phyloP scores from a whole-genome alignment of 2,113 vertebrate genomes.

The Chamaetylas fuelleborni region DNA sequence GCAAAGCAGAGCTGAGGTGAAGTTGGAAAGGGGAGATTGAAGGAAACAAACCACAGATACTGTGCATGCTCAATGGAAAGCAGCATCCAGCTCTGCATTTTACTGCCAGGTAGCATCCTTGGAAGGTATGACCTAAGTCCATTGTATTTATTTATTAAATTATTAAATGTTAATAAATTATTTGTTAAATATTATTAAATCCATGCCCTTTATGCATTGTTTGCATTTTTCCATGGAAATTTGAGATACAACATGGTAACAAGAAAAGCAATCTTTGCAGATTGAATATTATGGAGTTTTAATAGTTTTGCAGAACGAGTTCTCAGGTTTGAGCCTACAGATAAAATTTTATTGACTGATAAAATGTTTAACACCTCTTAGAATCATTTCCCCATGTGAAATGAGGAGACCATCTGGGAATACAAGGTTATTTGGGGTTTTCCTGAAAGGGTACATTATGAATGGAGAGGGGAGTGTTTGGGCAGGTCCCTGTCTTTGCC shows the following conservation, averaged over 20 bases:
- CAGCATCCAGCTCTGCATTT: neutral
- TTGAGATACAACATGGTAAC: neutral
- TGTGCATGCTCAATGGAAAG: rapidly evolving
- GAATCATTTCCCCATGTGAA: neutral
- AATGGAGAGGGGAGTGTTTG: neutral
- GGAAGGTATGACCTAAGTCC: neutral
- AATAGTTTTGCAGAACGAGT: neutral
- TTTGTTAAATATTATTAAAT: too few relatives aligned
- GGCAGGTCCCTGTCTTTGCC: neutral
- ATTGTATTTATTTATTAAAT: too few relatives aligned
- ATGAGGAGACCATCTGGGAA: neutral
- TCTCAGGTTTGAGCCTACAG: neutral
- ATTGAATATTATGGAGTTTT: rapidly evolving
- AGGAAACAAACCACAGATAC: neutral
- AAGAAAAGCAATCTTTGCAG: neutral
- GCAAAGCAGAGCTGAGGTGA: neutral
- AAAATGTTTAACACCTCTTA: neutral
- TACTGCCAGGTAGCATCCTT: neutral
- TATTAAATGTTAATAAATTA: too few relatives aligned
- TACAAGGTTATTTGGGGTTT: neutral
- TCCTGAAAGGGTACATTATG: neutral
- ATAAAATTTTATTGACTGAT: neutral
- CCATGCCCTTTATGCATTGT: neutral
- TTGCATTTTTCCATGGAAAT: neutral
- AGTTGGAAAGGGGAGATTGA: neutral